Conservation (phyloP, 2,888 invertebrate species). For the Sturmia bella region DNA sequence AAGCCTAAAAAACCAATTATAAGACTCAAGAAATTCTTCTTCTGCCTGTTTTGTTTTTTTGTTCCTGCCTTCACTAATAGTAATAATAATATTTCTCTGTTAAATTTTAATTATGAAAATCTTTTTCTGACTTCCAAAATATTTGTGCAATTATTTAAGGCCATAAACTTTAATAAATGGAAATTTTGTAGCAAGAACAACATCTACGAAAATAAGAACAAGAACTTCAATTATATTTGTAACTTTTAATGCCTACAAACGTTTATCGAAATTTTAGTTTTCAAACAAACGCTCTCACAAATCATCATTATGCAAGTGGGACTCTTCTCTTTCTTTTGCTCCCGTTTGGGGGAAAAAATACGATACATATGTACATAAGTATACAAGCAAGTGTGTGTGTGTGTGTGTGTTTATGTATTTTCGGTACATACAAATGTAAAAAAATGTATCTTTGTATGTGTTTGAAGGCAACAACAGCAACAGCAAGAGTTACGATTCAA, state of each 20-base stretch:
- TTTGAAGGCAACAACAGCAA: neutral
- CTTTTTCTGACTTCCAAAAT: slow-evolving; percentile 19
- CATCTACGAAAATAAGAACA: slow-evolving; percentile 23
- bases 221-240: slow-evolving; percentile 44
- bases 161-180: slow-evolving; percentile 48
- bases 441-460: neutral
- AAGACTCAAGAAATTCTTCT: neutral
- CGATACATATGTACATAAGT: neutral
- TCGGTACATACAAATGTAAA: neutral
- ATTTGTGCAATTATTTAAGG: slow-evolving; percentile 34
- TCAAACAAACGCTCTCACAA: slow-evolving; percentile 47
- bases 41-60: neutral
- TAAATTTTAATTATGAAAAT: slow-evolving; percentile 49
- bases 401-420: neutral
- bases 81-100: neutral
- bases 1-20: too few species aligned
- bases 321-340: slow-evolving; percentile 47
- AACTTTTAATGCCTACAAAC: slow-evolving; percentile 48
- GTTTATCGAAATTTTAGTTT: slow-evolving; percentile 53
- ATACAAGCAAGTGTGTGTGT: neutral
- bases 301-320: slow-evolving; percentile 47
- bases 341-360: slow-evolving; percentile 21
- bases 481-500: too few species aligned
- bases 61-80: too few species aligned
- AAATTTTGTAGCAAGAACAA: slow-evolving; percentile 28